Percentiles rank a stretch among this genome's conserved stretches.
These are phyloP conservation scores for Drosophila santomea DNA, from an alignment of 1,140 invertebrate genomes.

Conservation along the genomic window DNA sequence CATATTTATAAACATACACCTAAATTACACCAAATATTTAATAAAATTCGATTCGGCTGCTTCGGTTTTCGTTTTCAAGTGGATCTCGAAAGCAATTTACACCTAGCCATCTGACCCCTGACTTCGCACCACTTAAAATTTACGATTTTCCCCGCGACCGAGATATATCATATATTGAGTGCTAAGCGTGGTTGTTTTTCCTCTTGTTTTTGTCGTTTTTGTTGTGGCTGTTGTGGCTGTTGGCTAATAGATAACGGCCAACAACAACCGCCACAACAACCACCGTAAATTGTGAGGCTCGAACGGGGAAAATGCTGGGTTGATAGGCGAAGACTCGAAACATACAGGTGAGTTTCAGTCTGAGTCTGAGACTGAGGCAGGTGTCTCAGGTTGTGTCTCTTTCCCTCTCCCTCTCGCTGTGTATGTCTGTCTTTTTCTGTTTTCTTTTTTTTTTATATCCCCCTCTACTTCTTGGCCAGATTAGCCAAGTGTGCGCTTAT, in stretches of 20 bases:
- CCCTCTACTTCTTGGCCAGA: slow-evolving; percentile 10
- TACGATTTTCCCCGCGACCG: slow-evolving; percentile 8
- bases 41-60: background rate
- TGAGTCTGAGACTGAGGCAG: slow-evolving; percentile 14
- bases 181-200: slow-evolving; percentile 12
- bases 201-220: slow-evolving; percentile 6
- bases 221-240: slow-evolving; percentile 18
- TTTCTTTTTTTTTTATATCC: background rate
- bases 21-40: too few relatives aligned
- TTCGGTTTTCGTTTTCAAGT: background rate
- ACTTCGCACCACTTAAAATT: slow-evolving; percentile 34
- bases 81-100: slow-evolving; percentile 8
- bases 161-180: slow-evolving; percentile 33
- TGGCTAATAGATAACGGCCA: slow-evolving; percentile 50
- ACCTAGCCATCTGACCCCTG: slow-evolving; percentile 15
- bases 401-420: background rate
- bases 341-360: slow-evolving; percentile 19
- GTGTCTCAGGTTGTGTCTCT: slow-evolving; percentile 18
- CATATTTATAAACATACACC: too few relatives aligned
- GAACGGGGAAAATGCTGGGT: slow-evolving; percentile 32
- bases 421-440: background rate
- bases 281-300: slow-evolving; percentile 46
- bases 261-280: slow-evolving; percentile 32
- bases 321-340: slow-evolving; percentile 19
- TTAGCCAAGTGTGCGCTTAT: slow-evolving; percentile 24